Percentiles rank a stretch among this genome's conserved stretches.
Conservation (phyloP, 2,797 vertebrate genomes). For the Pseudochirops corinnae region DNA sequence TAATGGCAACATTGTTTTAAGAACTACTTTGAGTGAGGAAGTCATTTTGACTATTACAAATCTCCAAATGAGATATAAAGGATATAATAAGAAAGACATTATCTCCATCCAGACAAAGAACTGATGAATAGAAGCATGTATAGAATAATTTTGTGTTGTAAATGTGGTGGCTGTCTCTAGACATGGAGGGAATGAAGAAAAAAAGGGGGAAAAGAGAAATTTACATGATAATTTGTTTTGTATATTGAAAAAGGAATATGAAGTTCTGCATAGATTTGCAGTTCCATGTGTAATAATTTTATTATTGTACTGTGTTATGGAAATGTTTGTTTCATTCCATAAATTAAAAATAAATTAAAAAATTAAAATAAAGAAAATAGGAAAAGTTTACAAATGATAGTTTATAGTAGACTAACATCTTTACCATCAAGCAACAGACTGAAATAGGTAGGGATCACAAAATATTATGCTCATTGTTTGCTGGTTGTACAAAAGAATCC, state of each 20-base stretch:
- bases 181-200: neutral
- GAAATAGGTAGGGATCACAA: neutral
- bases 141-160: neutral
- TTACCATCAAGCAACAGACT: neutral
- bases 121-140: neutral
- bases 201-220: neutral
- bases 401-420: neutral
- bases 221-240: no score
- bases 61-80: neutral
- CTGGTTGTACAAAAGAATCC: neutral
- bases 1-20: neutral
- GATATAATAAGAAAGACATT: neutral
- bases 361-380: neutral
- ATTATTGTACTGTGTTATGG: neutral
- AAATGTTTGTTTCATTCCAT: neutral
- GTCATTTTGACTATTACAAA: neutral
- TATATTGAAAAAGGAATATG: neutral
- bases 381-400: neutral
- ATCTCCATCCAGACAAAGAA: neutral
- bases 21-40: neutral
- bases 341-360: neutral
- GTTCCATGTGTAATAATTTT: neutral
- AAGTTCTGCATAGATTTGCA: neutral
- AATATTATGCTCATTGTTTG: neutral
- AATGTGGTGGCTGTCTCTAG: neutral